These are phyloP conservation scores for Tipula confusa DNA, from an alignment of 2,888 invertebrate species.

Conservation along the genomic window DNA sequence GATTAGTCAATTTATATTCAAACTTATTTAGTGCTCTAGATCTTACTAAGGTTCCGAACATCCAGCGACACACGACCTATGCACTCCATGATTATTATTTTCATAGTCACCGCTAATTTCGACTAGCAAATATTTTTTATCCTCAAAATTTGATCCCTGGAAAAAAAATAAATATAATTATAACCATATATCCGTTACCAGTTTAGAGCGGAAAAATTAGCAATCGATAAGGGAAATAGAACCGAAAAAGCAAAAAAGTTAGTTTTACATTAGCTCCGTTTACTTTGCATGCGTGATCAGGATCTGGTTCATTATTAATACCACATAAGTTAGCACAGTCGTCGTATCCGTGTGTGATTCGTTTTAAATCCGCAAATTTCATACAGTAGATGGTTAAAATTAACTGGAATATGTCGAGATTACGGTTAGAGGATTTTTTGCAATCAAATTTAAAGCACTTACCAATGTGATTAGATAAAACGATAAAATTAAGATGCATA, in stretches of 20 bases:
- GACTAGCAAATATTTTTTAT: slow-evolving; percentile 42
- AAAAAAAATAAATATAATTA: slow-evolving; percentile 33
- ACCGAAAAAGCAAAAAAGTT: background rate
- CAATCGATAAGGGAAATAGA: background rate
- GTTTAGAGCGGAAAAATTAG: background rate
- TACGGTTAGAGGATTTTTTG: background rate
- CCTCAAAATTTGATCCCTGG: slow-evolving; percentile 36
- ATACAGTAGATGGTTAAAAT: slow-evolving; percentile 50
- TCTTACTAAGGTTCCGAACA: slow-evolving; percentile 45
- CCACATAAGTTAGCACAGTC: slow-evolving; percentile 64
- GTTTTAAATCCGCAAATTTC: slow-evolving; percentile 54
- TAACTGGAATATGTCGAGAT: slow-evolving; percentile 37
- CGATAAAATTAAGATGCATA: slow-evolving; percentile 53
- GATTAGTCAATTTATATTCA: background rate
- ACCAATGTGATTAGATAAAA: slow-evolving; percentile 55
- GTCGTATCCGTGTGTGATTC: slow-evolving; percentile 60
- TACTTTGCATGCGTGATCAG: slow-evolving; percentile 43
- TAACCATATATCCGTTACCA: background rate
- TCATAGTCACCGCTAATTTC: slow-evolving; percentile 39
- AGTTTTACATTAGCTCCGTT: slow-evolving; percentile 40
- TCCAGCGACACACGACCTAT: slow-evolving; percentile 44
- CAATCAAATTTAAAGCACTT: slow-evolving; percentile 39
- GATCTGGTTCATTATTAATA: slow-evolving; percentile 37
- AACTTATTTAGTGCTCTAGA: background rate
- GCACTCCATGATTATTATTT: slow-evolving; percentile 35